phyloP scores from a whole-genome alignment of 2,888 invertebrate genomes.

The Ophion ellenae region DNA sequence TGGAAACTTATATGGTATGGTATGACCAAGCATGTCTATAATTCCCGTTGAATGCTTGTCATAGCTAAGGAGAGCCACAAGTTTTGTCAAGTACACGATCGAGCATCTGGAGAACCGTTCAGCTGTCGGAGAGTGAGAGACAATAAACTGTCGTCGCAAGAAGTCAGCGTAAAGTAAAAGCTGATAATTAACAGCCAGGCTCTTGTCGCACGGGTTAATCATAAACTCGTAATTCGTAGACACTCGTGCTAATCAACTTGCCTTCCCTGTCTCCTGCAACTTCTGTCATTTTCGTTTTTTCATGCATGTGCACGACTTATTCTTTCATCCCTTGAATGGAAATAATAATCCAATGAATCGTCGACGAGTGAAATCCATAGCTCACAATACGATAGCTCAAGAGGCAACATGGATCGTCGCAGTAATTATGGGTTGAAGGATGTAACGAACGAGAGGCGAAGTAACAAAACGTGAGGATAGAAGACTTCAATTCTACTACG shows the following conservation, averaged over 20 bases:
- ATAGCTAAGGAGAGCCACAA: slow-evolving; percentile 48
- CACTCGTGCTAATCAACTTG: background rate
- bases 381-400: background rate
- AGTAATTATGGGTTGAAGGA: too few species aligned
- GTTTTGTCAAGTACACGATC: slow-evolving; percentile 41
- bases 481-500: too few species aligned
- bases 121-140: slow-evolving; percentile 31
- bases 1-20: background rate
- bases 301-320: background rate
- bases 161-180: slow-evolving; percentile 27
- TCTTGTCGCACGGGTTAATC: slow-evolving; percentile 42
- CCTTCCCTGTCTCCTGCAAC: background rate
- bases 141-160: slow-evolving; percentile 46
- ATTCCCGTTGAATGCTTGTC: slow-evolving; percentile 61
- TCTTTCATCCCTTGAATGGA: background rate
- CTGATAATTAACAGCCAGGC: slow-evolving; percentile 37
- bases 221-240: slow-evolving; percentile 35
- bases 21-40: slow-evolving; percentile 23
- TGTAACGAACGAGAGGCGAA: too few species aligned
- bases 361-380: background rate
- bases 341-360: background rate
- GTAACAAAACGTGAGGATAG: too few species aligned
- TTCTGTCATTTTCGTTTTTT: background rate
- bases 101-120: slow-evolving; percentile 5
- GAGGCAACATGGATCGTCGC: too few species aligned